Conservation (phyloP, 2,797 vertebrate species). For the Cirrhinus mrigala region DNA sequence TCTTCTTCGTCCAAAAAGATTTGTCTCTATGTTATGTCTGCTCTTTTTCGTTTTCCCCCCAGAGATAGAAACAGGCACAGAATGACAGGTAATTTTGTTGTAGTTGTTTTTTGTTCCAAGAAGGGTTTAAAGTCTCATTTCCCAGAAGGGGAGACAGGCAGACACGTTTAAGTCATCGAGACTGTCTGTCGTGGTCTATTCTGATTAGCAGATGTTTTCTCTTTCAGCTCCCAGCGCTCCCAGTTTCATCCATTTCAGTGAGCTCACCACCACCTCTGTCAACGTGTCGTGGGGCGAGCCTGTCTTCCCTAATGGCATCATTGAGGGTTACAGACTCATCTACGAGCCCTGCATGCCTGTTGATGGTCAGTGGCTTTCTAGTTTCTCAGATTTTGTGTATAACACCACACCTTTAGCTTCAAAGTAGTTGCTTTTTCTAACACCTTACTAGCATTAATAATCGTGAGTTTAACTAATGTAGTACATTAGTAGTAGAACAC, state of each 20-base stretch:
- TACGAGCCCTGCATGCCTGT: conserved; percentile 93
- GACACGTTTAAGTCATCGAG: not conserved
- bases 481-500: not conserved
- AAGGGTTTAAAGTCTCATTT: conserved; percentile 1
- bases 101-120: conserved; percentile 2
- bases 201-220: conserved; percentile 51
- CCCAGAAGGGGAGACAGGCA: not conserved
- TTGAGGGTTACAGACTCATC: conserved; percentile 92
- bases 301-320: conserved; percentile 88
- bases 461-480: not conserved
- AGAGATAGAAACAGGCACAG: conserved; percentile 5
- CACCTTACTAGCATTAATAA: not conserved
- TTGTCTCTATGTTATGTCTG: conserved; percentile 1
- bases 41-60: not conserved
- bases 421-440: not conserved
- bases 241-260: conserved; percentile 91
- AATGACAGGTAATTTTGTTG: not conserved
- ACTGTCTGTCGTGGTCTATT: not conserved
- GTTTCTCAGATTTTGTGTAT: conserved; percentile 1
- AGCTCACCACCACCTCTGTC: conserved; percentile 96
- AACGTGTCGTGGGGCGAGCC: conserved; percentile 97
- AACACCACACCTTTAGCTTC: not conserved
- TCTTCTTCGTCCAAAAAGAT: conserved; percentile 6
- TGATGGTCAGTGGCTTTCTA: conserved; percentile 82
- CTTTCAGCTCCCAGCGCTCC: conserved; percentile 91